phyloP scores from a whole-genome alignment of 2,888 invertebrate species.

The Trichopoda pennipes region DNA sequence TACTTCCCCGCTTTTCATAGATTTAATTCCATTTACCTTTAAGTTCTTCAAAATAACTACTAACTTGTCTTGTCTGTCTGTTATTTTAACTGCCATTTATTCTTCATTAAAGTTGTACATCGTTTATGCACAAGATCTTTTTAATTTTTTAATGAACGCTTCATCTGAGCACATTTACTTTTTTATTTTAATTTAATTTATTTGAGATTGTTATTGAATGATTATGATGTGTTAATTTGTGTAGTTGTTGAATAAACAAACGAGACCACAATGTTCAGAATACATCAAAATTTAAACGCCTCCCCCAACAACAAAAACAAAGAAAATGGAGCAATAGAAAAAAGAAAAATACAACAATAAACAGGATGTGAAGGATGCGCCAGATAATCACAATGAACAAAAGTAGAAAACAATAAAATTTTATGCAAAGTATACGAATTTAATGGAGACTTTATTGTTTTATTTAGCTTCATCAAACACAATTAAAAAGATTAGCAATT shows the following conservation, averaged over 20 bases:
- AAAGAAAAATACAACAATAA: conserved; percentile 28
- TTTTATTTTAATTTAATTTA: conserved; percentile 47
- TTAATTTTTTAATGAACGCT: conserved; percentile 45
- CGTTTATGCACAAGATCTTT: conserved; percentile 46
- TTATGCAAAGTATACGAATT: conserved; percentile 32
- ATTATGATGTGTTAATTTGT: conserved; percentile 67
- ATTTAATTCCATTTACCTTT: conserved; percentile 36
- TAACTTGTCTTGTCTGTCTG: conserved; percentile 22
- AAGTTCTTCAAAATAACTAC: conserved; percentile 33
- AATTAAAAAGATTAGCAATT: conserved; percentile 62
- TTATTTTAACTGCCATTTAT: conserved; percentile 32
- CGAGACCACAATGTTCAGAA: conserved; percentile 33
- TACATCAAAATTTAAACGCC: conserved; percentile 62
- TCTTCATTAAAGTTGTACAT: conserved; percentile 33
- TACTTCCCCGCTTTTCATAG: conserved; percentile 24
- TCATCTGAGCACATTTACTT: conserved; percentile 42
- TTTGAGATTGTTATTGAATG: conserved; percentile 42
- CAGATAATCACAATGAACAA: conserved; percentile 63
- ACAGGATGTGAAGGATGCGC: conserved; percentile 69
- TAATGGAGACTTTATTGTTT: conserved; percentile 42
- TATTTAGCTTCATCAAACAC: conserved; percentile 1
- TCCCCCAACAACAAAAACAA: conserved; percentile 48
- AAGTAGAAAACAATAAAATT: conserved; percentile 35
- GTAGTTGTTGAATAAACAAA: conserved; percentile 67
- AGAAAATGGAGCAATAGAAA: not conserved